Base-by-base conservation (phyloP, 2,888 invertebrate species). In the Morpho helenor region DNA sequence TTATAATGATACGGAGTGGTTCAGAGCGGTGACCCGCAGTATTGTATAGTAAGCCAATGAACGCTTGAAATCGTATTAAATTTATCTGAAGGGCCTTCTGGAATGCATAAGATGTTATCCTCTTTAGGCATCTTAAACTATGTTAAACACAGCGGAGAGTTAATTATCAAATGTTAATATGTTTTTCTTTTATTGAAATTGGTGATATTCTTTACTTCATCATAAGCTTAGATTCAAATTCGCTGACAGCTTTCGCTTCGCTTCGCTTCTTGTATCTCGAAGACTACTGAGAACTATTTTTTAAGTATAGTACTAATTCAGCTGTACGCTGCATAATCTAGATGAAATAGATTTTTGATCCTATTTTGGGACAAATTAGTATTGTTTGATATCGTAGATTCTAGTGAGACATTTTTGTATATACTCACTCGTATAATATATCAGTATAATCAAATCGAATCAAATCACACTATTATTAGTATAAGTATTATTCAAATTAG, bases 21-120 rank as follows among this genome's bases (percentile, higher is more conserved):
- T 64, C 70, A 72, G 80, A 75, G 77, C 81, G 75, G 75, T 80
- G 79, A 80, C 80, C 81, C 80, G 61, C 57, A 69, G 74, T 84
- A 82, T 71, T 84, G 84, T 82, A 83, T 83, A 71, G 72, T 66
- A 60, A 67, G 68, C 59, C 64, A 64, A 62, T 66, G 63, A 64
- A 64, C 61, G 53, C 66, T 61, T 67, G 66, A 65, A 31, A 31
- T 31, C 5, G 31, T 31, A 69, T 74, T 79, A 76, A 76, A 77
- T 80, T 75, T 78, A 77, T 72, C 72, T 70, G 61, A 61, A 72
- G 71, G 73, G 68, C 63, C 61, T 64, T 66, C 56, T 64, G 49
- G 49, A 45, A 60, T 59, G 57, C 47, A 52, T 52, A 54, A 49
- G 16, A 57, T 22, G 31, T 57, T 42, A 31, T 52, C 52, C 31